Conservation (phyloP, 2,797 vertebrate species). For the Balearica regulorum region DNA sequence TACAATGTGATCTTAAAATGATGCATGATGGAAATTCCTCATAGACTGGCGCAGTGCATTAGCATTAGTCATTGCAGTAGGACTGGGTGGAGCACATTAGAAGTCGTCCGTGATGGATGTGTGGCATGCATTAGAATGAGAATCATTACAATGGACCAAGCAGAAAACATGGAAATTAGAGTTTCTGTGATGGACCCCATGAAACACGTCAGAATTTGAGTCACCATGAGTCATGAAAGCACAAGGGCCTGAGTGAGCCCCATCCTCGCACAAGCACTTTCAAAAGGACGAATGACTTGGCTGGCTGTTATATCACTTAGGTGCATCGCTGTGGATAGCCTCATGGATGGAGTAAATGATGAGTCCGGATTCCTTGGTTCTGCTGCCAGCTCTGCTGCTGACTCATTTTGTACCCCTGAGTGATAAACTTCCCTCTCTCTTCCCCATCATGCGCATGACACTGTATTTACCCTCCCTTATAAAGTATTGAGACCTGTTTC, state of each 20-base stretch:
- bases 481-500: not conserved
- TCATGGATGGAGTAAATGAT: not conserved
- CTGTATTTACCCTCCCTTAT: not conserved
- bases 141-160: not conserved
- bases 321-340: not conserved
- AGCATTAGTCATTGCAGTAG: conserved; percentile 44
- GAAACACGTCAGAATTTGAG: conserved; percentile 9
- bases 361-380: conserved; percentile 11
- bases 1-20: conserved; percentile 21
- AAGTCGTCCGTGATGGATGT: not conserved
- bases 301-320: not conserved
- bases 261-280: not conserved
- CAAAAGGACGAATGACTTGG: not conserved
- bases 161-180: not conserved
- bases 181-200: not conserved
- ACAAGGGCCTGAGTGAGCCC: not conserved
- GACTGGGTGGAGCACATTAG: not conserved
- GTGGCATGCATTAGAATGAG: not conserved
- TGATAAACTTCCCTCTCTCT: not conserved
- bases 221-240: not conserved
- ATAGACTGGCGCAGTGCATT: conserved; percentile 13
- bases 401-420: not conserved
- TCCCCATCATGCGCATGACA: not conserved
- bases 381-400: conserved; percentile 7
- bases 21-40: conserved; percentile 45